These are phyloP conservation scores for Lapara coniferarum DNA, from an alignment of 2,888 invertebrate genomes.

Conservation along the genomic window DNA sequence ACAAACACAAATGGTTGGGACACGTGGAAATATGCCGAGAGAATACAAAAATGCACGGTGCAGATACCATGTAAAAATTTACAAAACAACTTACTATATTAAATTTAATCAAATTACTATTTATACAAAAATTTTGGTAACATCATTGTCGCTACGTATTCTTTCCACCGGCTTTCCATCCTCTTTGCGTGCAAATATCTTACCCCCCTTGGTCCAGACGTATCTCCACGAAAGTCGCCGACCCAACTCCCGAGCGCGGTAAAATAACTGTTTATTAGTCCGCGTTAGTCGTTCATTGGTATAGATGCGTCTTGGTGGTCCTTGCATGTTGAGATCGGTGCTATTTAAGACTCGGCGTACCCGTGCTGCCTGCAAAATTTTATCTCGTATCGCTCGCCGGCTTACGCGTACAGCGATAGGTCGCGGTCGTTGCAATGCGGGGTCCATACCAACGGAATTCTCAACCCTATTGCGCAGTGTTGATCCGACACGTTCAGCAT, in stretches of 20 bases:
- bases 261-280: not conserved
- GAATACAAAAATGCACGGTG: not conserved
- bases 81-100: not conserved
- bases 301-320: not conserved
- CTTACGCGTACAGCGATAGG: not conserved
- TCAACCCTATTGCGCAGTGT: not conserved
- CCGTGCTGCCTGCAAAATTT: not conserved
- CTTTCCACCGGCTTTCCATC: constrained; percentile 4
- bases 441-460: not conserved
- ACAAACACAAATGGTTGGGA: no score
- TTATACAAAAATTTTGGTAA: not conserved
- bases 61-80: not conserved
- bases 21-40: no score
- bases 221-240: not conserved
- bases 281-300: not conserved
- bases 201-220: not conserved
- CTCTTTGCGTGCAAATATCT: constrained; percentile 1
- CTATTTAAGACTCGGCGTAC: not conserved
- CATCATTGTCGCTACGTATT: not conserved
- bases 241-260: not conserved
- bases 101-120: not conserved
- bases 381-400: not conserved
- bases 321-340: not conserved
- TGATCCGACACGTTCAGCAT: not conserved
- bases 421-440: not conserved